Evolutionary conservation across 2,797 vertebrate genomes (phyloP), one percentile per base, ranked within the genome.

Genomic region (Myripristis murdjan): DNA sequence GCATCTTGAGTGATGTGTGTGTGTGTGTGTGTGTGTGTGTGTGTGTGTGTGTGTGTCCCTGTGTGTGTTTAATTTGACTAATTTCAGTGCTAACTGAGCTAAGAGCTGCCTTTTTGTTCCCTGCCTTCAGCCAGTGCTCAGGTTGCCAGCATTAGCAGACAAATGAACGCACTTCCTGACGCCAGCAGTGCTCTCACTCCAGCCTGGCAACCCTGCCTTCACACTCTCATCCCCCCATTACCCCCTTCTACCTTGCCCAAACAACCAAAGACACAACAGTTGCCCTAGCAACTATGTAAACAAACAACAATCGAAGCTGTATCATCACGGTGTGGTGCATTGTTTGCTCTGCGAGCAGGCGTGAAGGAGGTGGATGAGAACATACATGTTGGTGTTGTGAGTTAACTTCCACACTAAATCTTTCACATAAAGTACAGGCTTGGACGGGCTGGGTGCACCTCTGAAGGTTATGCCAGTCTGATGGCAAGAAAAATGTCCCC

Each of bases 231-330:
- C 49, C 77, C 78, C 43, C 31, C 41, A 77, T 63, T 67, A 59
- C 78, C 46, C 67, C 35, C 54, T 65, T 87, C 74, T 79, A 66
- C 67, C 59, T 66, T 37, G 35, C 69, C 75, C 75, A 79, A 89
- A 89, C 85, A 88, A 71, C 63, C 62, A 33, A 74, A 90, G 89
- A 88, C 63, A 89, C 79, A 85, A 88, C 87, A 84, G 91, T 94
- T 89, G 37, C 86, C 85, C 64, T 68, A 81, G 89, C 70, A 84
- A 92, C 83, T 3, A 5, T 33, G 59, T 82, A 92, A 92, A 91
- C 87, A 77, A 84, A 84, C 84, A 87, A 66, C 73, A n/a, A 84
- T 77, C 71, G 75, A 70, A 54, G 49, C 65, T 28, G 69, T 62
- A 59, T 85, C 77, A 72, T 83, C 58, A 20, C n/a, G 11, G 64